Conservation (phyloP, 2,113 vertebrate species). For the Oreochromis niloticus region DNA sequence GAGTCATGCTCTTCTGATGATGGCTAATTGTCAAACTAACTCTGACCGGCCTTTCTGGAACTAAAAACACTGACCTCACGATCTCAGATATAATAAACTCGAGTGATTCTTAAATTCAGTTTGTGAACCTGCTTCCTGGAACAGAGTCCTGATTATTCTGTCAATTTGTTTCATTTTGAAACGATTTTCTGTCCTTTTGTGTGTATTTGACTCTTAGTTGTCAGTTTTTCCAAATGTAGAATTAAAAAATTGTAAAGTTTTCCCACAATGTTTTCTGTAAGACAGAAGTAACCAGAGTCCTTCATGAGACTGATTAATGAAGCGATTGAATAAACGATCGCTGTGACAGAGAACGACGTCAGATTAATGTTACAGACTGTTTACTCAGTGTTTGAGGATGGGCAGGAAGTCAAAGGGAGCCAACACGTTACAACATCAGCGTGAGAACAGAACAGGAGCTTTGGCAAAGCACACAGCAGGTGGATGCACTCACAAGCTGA, state of each 20-base stretch:
- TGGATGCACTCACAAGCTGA: not conserved
- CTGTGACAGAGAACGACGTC: not conserved
- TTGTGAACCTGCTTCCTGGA: not conserved
- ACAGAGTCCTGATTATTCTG: not conserved
- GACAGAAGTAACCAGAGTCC: not conserved
- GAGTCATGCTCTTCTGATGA: not conserved
- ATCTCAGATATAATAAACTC: not conserved
- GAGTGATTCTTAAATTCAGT: not conserved
- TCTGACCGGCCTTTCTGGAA: not conserved
- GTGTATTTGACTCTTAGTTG: not conserved
- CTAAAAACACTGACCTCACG: not conserved
- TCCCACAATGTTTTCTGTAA: not conserved
- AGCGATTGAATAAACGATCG: fast-evolving
- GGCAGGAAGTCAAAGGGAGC: not conserved
- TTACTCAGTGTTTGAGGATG: not conserved
- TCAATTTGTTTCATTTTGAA: not conserved
- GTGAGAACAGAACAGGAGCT: not conserved
- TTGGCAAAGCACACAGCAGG: not conserved
- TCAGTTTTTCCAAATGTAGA: not conserved
- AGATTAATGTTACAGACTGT: not conserved
- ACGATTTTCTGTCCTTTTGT: not conserved
- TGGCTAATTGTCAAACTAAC: not conserved
- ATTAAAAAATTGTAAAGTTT: not conserved
- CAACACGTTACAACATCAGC: not conserved
- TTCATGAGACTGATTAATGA: not conserved